Base-by-base conservation (phyloP, 2,113 vertebrate genomes). In the Pangasianodon gigas region DNA sequence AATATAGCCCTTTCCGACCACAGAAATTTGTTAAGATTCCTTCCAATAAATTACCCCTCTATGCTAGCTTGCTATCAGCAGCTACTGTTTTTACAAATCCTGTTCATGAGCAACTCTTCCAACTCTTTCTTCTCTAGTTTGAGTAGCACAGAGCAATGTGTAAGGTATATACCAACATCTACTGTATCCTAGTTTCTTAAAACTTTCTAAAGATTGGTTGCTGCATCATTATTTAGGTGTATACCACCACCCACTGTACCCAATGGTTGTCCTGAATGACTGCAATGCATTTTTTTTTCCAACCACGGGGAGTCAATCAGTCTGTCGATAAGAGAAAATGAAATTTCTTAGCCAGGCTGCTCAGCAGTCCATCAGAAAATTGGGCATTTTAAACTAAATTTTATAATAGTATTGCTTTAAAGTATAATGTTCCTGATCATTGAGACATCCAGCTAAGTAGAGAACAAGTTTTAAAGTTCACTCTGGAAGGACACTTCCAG, bases 401-500 rank as follows among this genome's bases (percentile, higher is more conserved):
- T 46, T 79, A 29, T 6, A 79, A 77, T 4, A 77, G 74, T 51
- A 52, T 80, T 37, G 52, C 80, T 37, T 56, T 58, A 83, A 83
- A 83, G n/a, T 37, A 21, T 56, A 56, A 37, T 37, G 16, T 58
- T 58, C n/a, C n/a, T 41, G 19, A 83, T 58, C 6, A 56, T 6
- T 83, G 18, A 83, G 29, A 37, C 8, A 21, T 58, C 52, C n/a
- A 19, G 29, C 29, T 32, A 82, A 54, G 79, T 81, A 81, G 26
- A 32, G 51, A 81, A 81, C 29, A 81, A 54, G 48, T 82, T 32
- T 80, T 6, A 51, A 80, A 80, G 51, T n/a, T 81, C 48, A 48
- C 21, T 26, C 21, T 77, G 21, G 41, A 77, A 46, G 37, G 16
- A 41, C 69, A 41, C 16, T 41, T 91, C 89, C 82, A 44, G 92